phyloP scores from a whole-genome alignment of 2,888 invertebrate genomes.

The Dorcus parallelipipedus region DNA sequence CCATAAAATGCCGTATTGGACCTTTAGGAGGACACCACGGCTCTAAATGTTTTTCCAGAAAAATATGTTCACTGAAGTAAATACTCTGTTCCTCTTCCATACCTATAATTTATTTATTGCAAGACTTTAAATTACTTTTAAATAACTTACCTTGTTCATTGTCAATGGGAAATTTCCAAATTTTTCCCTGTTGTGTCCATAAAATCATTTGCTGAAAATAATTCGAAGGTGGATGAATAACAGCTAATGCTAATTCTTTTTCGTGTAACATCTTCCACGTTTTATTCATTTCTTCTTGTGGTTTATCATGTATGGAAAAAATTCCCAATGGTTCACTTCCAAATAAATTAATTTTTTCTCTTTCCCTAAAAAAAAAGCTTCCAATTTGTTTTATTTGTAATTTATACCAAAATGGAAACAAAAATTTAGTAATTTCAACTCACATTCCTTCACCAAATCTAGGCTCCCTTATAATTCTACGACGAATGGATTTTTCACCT shows the following conservation, averaged over 20 bases:
- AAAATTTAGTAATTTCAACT: not conserved
- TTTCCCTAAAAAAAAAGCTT: slow-evolving; percentile 23
- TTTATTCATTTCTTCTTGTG: slow-evolving; percentile 45
- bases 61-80: slow-evolving; percentile 92
- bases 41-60: slow-evolving; percentile 81
- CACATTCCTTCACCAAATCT: not conserved
- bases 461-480: not conserved
- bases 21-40: slow-evolving; percentile 88
- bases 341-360: slow-evolving; percentile 60
- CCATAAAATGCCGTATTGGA: slow-evolving; percentile 96
- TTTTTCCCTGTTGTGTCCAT: slow-evolving; percentile 92
- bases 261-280: slow-evolving; percentile 68
- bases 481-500: not conserved
- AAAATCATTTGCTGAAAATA: slow-evolving; percentile 89
- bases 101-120: slow-evolving; percentile 48
- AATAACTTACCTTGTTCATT: slow-evolving; percentile 81
- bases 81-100: slow-evolving; percentile 63
- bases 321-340: slow-evolving; percentile 62
- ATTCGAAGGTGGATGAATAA: slow-evolving; percentile 76
- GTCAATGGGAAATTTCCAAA: slow-evolving; percentile 96
- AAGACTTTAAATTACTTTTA: not conserved
- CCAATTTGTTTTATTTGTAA: not conserved
- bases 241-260: slow-evolving; percentile 63
- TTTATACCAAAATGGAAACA: too few species aligned
- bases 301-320: slow-evolving; percentile 50